A percentile compares a stretch with the other conserved stretches of the same genome.
These are phyloP conservation scores for Sitta carolinensis DNA, from an alignment of 2,797 vertebrate species.

Conservation along the genomic window DNA sequence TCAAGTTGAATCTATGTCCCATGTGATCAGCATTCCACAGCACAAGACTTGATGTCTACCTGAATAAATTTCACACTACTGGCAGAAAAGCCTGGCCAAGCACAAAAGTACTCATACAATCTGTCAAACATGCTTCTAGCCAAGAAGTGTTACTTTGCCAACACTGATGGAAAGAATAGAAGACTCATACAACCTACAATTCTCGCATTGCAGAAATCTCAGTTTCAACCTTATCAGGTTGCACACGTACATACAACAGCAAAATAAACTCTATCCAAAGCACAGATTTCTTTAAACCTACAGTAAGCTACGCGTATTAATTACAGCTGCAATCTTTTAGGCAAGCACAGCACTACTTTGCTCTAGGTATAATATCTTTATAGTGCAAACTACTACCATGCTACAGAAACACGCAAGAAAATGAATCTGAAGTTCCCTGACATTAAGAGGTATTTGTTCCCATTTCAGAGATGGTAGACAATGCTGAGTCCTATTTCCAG, in stretches of 20 bases:
- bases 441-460: neutral
- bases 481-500: neutral
- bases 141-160: neutral
- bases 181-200: neutral
- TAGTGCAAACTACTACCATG: neutral
- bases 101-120: neutral
- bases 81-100: neutral
- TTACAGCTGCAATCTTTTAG: neutral
- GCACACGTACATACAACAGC: neutral
- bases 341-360: neutral
- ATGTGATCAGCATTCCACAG: neutral
- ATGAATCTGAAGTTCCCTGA: neutral
- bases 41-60: neutral
- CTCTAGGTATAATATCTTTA: neutral
- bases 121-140: neutral
- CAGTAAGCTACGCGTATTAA: rapidly evolving
- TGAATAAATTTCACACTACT: neutral
- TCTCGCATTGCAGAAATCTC: neutral
- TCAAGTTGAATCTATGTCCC: neutral
- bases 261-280: neutral
- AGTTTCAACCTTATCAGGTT: neutral
- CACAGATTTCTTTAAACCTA: neutral
- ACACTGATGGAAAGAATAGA: rapidly evolving
- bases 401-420: neutral
- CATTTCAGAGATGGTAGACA: constrained; percentile 12